Base-by-base conservation (phyloP, 23 tunicate species). In the Styela plicata region DNA sequence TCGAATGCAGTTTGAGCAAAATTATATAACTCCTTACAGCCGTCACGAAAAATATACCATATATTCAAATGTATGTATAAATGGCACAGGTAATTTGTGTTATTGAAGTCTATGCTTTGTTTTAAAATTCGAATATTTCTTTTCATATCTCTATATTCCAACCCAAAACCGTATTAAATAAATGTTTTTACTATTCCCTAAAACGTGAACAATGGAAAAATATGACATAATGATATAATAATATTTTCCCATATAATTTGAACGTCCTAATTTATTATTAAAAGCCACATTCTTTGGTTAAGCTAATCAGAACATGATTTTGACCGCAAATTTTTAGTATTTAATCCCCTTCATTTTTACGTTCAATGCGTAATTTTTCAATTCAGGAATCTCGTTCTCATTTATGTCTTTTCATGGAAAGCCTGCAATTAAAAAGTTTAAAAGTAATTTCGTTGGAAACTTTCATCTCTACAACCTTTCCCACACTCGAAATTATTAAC, bases 401-500 rank as follows among this genome's bases (percentile, higher is more conserved):
- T 33, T 71, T 71, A 71, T 71, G 35, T 37, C 81, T 53, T 53
- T 76, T 44, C 66, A 53, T 27, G 27, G 52, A 44, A 76, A 53
- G 66, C 81, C 81, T 24, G 21, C 66, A 76, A 44, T 76, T 44
- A 53, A 52, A 69, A 76, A 76, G 53, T 76, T 76, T 76, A 76
- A 44, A 27, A 24, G 66, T 76, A 76, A 76, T 76, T 76, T 76
- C 36, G 66, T 27, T 33, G 37, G 31, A 24, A 76, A 76, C 81
- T 76, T 76, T 76, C 52, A 76, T 76, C 81, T 76, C 23, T 22
- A 33, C 2, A 21, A 71, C 26, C 81, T 76, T 76, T 76, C 81
- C 81, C 81, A 76, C 81, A 76, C 81, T 76, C 81, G 19, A 25
- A 57, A 76, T 76, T 18, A 32, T 76, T 33, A 76, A 53, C 66